Evolutionary conservation across 2,113 vertebrate genomes (phyloP), one percentile per base, ranked within the genome.

Genomic region (Rana temporaria): DNA sequence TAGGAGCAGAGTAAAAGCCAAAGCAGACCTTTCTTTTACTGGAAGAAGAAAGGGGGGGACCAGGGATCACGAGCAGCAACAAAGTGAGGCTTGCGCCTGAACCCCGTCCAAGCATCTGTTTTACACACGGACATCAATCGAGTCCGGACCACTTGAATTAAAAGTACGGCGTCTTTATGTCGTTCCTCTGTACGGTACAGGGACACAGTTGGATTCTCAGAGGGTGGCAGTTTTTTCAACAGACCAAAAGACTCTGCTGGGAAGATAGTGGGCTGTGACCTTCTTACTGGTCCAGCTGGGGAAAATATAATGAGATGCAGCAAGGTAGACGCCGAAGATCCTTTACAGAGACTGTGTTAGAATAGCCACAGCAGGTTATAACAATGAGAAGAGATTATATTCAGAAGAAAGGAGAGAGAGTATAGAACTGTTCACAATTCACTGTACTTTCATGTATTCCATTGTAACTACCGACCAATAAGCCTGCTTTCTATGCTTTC

Each of bases 231-330:
- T 8, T 9, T 30, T 16, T 57, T 73, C 56, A 8, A 57, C 14
- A 32, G 53, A 57, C 22, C 57, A 32, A 26, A 57, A 57, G 70
- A n/a, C 42, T 8, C 56, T 30, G n/a, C 19, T 2, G 16, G 32
- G 57, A 38, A 60, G 72, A 75, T 14, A 15, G 30, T 60, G 26
- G 22, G 26, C 22, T 26, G 5, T 24, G 69, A 71, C 69, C 69
- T 71, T 55, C 69, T 70, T 53, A 71, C 22, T 14, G 18, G 69
- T 22, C 69, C 48, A 71, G 24, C 17, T 19, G 26, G 19, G 69
- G 55, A 48, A 42, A 32, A 75, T 60, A 34, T 75, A 62, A 75
- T 38, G 72, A 75, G 56, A 32, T 22, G 32, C 56, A 60, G 38
- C 30, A 22, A 16, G 22, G 72, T 75, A 20, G 14, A 19, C 42